Evolutionary conservation across 30 jellyfish, hydroid and myxozoan species (phyloP).

Genomic region (Catostylus mosaicus): DNA sequence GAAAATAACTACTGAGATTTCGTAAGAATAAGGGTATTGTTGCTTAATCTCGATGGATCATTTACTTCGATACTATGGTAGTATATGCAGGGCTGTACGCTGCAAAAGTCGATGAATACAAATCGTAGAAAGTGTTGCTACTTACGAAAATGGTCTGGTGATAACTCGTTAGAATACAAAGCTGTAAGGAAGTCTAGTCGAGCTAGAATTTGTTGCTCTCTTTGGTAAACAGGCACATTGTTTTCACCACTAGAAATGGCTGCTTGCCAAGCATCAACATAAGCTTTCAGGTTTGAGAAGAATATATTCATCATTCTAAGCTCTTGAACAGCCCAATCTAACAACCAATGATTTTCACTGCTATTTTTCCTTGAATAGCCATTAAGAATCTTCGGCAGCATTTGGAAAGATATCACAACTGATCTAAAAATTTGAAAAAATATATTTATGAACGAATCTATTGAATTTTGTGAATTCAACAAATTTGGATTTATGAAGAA

Average conservation of each 20-base stretch:
- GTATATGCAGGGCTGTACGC: neutral
- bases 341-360: conserved; percentile 79
- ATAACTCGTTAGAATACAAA: conserved; percentile 78
- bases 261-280: conserved; percentile 64
- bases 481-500: too few relatives aligned
- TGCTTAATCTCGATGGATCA: too few relatives aligned
- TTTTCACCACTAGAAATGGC: conserved; percentile 11
- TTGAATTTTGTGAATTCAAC: too few relatives aligned
- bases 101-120: too few relatives aligned
- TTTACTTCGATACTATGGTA: neutral
- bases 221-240: conserved; percentile 18
- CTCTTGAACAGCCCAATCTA: conserved; percentile 95
- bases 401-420: conserved; percentile 86
- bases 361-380: conserved; percentile 83
- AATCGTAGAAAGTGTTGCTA: too few relatives aligned
- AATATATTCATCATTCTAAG: conserved; percentile 84
- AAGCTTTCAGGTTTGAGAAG: conserved; percentile 81
- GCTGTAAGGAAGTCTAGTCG: conserved; percentile 93
- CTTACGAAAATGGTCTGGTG: conserved; percentile 99
- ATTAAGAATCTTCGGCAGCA: conserved; percentile 88
- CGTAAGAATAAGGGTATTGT: too few relatives aligned
- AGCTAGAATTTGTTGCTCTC: conserved; percentile 87
- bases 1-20: too few relatives aligned
- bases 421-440: conserved; percentile 66
- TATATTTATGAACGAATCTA: too few relatives aligned